These are phyloP conservation scores for honey bee (Apis mellifera) DNA, from an alignment of 1,140 invertebrate species.

Conservation along the genomic window DNA sequence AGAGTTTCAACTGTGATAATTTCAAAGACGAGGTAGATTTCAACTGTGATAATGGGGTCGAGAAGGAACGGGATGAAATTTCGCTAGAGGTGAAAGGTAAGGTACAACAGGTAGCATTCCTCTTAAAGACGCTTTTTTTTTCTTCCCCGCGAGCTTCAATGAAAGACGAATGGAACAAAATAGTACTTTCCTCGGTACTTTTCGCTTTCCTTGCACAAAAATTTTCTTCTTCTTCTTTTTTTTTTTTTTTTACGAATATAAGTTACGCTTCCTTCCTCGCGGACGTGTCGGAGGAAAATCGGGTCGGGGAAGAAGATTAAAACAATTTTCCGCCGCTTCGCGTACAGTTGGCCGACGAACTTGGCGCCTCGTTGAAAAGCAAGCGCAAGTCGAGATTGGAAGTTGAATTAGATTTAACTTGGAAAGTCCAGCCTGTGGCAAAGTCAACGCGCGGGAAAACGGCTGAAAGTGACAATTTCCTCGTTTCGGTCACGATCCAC, in stretches of 20 bases:
- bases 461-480: constrained; percentile 36
- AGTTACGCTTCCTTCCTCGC: no score
- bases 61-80: background rate
- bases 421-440: background rate
- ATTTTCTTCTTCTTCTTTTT: no score
- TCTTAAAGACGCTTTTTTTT: background rate
- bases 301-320: background rate
- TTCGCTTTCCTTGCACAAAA: background rate
- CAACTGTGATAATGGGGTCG: constrained; percentile 5
- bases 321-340: constrained; percentile 25
- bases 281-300: background rate
- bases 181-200: background rate
- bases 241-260: no score
- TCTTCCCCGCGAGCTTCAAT: background rate
- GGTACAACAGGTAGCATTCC: constrained; percentile 37
- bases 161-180: background rate
- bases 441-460: constrained; percentile 26
- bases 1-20: background rate
- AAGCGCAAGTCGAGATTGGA: constrained; percentile 38
- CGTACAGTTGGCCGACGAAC: constrained; percentile 30
- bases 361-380: constrained; percentile 21
- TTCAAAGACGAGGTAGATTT: background rate
- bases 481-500: constrained; percentile 23
- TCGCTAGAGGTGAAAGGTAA: background rate
- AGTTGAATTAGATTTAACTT: constrained; percentile 51